Evolutionary conservation across 2,797 vertebrate species (phyloP).

Genomic region (Octomys mimax): DNA sequence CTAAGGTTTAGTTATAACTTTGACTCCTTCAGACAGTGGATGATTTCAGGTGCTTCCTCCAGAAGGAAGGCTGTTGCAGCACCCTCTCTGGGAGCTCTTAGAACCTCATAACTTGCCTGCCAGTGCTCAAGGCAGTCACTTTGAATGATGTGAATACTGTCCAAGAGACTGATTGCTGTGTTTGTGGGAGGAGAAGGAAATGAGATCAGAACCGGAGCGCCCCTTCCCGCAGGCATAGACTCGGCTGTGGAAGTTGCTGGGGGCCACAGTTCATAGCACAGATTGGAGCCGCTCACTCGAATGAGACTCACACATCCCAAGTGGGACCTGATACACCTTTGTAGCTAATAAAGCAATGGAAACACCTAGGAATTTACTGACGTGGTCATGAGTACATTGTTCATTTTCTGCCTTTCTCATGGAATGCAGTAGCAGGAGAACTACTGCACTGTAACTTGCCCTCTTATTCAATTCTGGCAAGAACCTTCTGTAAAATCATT

Average conservation of each 20-base stretch:
- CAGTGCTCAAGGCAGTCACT: slow-evolving; percentile 6
- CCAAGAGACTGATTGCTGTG: background rate
- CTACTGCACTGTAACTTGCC: slow-evolving; percentile 17
- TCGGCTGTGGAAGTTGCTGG: slow-evolving; percentile 47
- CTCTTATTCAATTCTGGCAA: slow-evolving; percentile 65
- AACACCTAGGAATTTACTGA: slow-evolving; percentile 4
- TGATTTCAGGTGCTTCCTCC: slow-evolving; percentile 41
- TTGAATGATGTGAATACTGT: background rate
- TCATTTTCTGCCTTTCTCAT: slow-evolving; percentile 68
- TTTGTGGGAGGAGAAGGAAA: slow-evolving; percentile 62
- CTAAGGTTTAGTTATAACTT: slow-evolving; percentile 52
- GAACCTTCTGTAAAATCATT: slow-evolving; percentile 68
- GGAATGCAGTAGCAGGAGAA: background rate
- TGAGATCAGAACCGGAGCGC: background rate
- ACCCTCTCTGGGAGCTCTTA: background rate
- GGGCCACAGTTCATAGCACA: background rate
- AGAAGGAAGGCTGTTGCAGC: background rate
- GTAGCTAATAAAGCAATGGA: slow-evolving; percentile 27
- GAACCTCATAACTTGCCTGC: slow-evolving; percentile 44
- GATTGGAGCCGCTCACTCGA: background rate
- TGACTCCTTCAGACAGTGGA: slow-evolving; percentile 57
- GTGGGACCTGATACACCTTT: background rate
- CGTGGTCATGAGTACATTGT: background rate
- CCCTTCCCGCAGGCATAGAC: background rate
- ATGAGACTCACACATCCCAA: background rate